Percentiles rank a stretch among this genome's conserved stretches.
These are phyloP conservation scores for Dolichoris vasculosae DNA, from an alignment of 1,140 invertebrate species.

Conservation along the genomic window DNA sequence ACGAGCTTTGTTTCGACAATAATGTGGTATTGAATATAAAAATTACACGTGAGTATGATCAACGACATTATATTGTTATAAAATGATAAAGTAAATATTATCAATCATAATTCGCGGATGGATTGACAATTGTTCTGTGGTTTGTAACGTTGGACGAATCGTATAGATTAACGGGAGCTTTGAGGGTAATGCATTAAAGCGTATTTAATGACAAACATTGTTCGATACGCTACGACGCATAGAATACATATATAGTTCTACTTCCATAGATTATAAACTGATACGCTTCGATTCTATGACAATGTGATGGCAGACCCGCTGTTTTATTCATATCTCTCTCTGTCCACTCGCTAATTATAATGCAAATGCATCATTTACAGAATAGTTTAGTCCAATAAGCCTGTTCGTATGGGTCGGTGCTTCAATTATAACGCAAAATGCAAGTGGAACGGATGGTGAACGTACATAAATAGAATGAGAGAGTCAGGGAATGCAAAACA, in stretches of 20 bases:
- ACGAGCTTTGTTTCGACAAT: not conserved
- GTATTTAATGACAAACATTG: conserved; percentile 47
- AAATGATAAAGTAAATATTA: conserved; percentile 34
- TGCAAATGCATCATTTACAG: conserved; percentile 53
- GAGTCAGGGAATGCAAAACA: not conserved
- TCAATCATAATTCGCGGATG: conserved; percentile 41
- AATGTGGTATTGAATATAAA: not conserved
- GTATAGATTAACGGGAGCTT: conserved; percentile 40
- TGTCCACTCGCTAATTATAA: conserved; percentile 41
- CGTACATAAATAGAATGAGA: not conserved
- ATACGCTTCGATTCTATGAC: conserved; percentile 27
- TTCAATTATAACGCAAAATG: conserved; percentile 38
- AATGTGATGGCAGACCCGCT: conserved; percentile 44
- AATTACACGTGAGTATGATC: not conserved
- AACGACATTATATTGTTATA: not conserved
- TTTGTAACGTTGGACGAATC: not conserved
- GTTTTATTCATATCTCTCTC: conserved; percentile 50
- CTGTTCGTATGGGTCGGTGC: conserved; percentile 28
- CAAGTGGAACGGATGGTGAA: not conserved
- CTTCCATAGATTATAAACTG: conserved; percentile 23
- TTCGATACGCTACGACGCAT: not conserved
- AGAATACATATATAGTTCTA: conserved; percentile 2
- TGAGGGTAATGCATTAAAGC: conserved; percentile 49
- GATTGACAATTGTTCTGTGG: conserved; percentile 41
- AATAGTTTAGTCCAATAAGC: conserved; percentile 50